Evolutionary conservation across 2,797 vertebrate species (phyloP).

Genomic region (Sebastes variabilis): DNA sequence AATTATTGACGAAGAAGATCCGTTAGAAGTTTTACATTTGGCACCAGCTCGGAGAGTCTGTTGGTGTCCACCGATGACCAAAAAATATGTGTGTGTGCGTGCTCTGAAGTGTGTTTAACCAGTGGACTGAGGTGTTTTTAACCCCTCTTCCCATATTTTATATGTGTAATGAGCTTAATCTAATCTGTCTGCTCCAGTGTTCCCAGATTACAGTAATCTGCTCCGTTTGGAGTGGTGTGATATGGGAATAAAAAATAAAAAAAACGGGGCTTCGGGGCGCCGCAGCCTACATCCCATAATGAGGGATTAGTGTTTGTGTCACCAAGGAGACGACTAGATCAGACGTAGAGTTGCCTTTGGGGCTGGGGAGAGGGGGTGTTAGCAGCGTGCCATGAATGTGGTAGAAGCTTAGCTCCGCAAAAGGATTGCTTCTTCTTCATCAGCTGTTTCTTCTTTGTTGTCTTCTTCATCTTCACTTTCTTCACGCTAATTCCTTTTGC

Average conservation of each 20-base stretch:
- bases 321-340: constrained; percentile 74
- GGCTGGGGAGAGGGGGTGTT: constrained; percentile 53
- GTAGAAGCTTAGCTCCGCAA: constrained; percentile 48
- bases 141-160: constrained; percentile 63
- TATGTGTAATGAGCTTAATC: constrained; percentile 76
- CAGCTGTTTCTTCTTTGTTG: constrained; percentile 41
- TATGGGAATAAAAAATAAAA: constrained; percentile 71
- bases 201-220: constrained; percentile 82
- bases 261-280: constrained; percentile 59
- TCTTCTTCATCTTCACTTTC: constrained; percentile 34
- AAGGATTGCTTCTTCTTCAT: constrained; percentile 38
- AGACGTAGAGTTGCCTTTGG: constrained; percentile 64
- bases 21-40: constrained; percentile 1
- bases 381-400: constrained; percentile 45
- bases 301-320: constrained; percentile 80
- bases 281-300: constrained; percentile 73
- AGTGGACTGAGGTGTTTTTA: constrained; percentile 53
- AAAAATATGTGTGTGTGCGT: neutral
- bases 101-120: constrained; percentile 54
- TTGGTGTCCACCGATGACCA: constrained; percentile 46
- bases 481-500: constrained; percentile 26
- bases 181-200: constrained; percentile 81
- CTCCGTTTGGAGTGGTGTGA: constrained; percentile 73
- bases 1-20: constrained; percentile 1
- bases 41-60: constrained; percentile 13